Evolutionary conservation across 2,797 vertebrate genomes (phyloP), one percentile per base, ranked within the genome.

Genomic region (Sebastes paucispinis): DNA sequence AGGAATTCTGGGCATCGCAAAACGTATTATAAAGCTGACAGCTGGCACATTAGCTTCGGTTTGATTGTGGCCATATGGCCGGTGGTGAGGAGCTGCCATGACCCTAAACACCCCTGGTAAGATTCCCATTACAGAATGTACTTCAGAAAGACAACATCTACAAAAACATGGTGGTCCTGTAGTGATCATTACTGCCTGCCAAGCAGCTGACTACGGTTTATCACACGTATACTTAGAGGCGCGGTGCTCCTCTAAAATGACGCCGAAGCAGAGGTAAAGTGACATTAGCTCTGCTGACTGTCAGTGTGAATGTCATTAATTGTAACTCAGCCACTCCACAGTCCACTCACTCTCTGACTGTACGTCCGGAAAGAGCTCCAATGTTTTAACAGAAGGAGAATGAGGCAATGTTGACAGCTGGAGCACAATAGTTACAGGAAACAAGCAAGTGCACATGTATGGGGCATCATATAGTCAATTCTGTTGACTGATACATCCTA

Each of bases 21-120:
- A 86, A 84, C 70, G 62, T 76, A 90, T 88, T 83, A 88, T 84
- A 80, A 79, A 84, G 85, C 82, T 83, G 88, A 88, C 87, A 91
- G 89, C 89, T 92, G 92, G 91, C 88, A 89, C 92, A 92, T 91
- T 92, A 89, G 89, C 85, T 81, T 36, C 13, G 11, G 87, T 87
- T 91, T 93, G 92, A 93, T 90, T 90, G 87, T 81, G 79, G 74
- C 90, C 94, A 94, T 95, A 95, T 94, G 94, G 91, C 79, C 84
- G 80, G 87, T 81, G 80, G 88, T 82, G 82, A 89, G 85, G 63
- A 78, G 83, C 84, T 82, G 84, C 86, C 73, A 77, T 87, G 93
- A 94, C 91, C 91, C 60, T 31, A 82, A 83, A 88, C 83, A 88
- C 79, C 83, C 81, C 85, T 84, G 83, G 88, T 89, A 81, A 70